Conservation (phyloP, 2,888 invertebrate species). For the Hemistola chrysoprasaria region DNA sequence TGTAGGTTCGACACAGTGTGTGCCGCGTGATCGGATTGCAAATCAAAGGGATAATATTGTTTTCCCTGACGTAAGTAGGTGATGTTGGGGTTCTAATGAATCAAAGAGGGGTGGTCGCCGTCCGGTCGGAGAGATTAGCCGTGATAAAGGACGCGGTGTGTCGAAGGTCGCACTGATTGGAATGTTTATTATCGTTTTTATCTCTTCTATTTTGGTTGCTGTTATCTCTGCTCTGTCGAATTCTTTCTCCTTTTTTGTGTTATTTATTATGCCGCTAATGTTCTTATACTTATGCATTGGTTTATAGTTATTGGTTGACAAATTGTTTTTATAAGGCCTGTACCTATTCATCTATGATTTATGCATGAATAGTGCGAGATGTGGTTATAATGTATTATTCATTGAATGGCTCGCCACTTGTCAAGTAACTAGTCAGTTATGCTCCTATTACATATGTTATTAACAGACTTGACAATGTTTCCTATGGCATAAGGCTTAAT, state of each 20-base stretch:
- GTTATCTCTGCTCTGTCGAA: conserved; percentile 32
- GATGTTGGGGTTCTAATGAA: conserved; percentile 52
- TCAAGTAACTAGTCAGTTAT: conserved; percentile 7
- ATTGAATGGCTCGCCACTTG: conserved; percentile 8
- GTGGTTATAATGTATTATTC: conserved; percentile 13
- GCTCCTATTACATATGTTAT: conserved; percentile 2
- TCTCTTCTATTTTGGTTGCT: conserved; percentile 33
- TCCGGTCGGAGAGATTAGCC: conserved; percentile 39
- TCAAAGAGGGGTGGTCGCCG: conserved; percentile 38
- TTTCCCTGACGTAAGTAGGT: conserved; percentile 66
- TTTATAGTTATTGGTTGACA: too few species aligned
- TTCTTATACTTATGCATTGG: too few species aligned
- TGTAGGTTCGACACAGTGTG: conserved; percentile 55
- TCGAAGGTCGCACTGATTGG: conserved; percentile 58
- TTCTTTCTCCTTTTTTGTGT: too few species aligned
- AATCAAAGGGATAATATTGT: conserved; percentile 62
- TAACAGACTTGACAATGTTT: conserved; percentile 1
- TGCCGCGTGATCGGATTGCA: conserved; percentile 72
- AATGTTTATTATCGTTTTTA: conserved; percentile 60
- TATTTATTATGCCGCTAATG: too few species aligned
- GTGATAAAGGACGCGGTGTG: conserved; percentile 41
- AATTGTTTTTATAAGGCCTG: too few species aligned
- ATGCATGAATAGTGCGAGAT: conserved; percentile 6
- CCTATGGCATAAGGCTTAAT: conserved; percentile 4
- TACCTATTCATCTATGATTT: too few species aligned